Conservation (phyloP, 2,113 vertebrate genomes). For the Marmota monax region DNA sequence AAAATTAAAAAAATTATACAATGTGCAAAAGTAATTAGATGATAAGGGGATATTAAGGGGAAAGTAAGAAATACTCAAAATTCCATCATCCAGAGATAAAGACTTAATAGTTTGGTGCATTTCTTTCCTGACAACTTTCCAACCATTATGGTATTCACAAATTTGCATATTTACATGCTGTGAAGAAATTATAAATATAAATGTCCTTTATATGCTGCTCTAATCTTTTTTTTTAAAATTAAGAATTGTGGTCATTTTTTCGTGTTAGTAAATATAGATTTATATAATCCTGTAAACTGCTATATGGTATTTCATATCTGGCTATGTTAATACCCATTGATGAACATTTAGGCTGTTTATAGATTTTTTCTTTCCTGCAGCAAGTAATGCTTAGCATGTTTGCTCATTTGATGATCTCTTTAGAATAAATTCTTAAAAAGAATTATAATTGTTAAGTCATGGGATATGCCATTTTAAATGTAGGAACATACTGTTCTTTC, state of each 20-base stretch:
- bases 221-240: neutral
- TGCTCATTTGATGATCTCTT: neutral
- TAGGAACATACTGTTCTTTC: neutral
- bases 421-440: neutral
- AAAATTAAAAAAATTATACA: neutral
- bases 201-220: neutral
- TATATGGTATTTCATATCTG: neutral
- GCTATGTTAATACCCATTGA: neutral
- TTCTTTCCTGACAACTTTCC: neutral
- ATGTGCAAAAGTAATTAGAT: slow-evolving; percentile 36
- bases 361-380: neutral
- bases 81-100: neutral
- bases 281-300: neutral
- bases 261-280: neutral
- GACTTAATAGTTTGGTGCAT: slow-evolving; percentile 29
- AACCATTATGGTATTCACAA: neutral
- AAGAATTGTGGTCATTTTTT: neutral
- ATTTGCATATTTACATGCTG: neutral
- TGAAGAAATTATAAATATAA: neutral
- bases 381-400: neutral
- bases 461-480: neutral
- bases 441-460: neutral
- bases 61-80: slow-evolving; percentile 26
- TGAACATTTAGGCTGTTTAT: neutral
- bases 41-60: neutral